Evolutionary conservation across 1,140 invertebrate species (phyloP).

Genomic region (Ephestia elutella): DNA sequence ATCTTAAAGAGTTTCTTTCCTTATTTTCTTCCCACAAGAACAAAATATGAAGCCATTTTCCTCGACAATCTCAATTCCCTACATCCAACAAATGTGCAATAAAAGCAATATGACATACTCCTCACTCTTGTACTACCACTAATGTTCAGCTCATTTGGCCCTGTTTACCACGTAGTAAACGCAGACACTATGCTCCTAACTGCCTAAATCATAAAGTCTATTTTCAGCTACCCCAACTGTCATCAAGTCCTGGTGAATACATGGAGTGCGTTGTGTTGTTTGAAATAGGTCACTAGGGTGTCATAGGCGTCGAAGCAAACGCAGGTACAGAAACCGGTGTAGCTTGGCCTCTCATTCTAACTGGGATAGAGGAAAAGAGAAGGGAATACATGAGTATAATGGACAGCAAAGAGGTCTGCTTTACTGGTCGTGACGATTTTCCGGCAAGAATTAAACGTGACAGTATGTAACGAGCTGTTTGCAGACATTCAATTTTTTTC

Average conservation of each 20-base stretch:
- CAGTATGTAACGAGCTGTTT: background rate
- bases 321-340: background rate
- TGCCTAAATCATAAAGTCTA: background rate
- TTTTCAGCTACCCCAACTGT: background rate
- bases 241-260: background rate
- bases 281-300: background rate
- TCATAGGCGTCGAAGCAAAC: constrained; percentile 3
- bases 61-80: background rate
- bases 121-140: background rate
- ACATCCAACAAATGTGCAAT: background rate
- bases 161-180: background rate
- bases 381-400: background rate
- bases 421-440: background rate
- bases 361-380: background rate
- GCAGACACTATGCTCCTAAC: background rate
- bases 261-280: background rate
- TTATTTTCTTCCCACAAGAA: background rate
- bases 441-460: background rate
- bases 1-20: background rate
- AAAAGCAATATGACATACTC: background rate
- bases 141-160: background rate
- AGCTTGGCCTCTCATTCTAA: background rate
- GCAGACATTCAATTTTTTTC: background rate
- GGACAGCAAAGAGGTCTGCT: background rate
- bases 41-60: background rate